These are phyloP conservation scores for Aromia moschata DNA, from an alignment of 2,888 invertebrate species.

Conservation along the genomic window DNA sequence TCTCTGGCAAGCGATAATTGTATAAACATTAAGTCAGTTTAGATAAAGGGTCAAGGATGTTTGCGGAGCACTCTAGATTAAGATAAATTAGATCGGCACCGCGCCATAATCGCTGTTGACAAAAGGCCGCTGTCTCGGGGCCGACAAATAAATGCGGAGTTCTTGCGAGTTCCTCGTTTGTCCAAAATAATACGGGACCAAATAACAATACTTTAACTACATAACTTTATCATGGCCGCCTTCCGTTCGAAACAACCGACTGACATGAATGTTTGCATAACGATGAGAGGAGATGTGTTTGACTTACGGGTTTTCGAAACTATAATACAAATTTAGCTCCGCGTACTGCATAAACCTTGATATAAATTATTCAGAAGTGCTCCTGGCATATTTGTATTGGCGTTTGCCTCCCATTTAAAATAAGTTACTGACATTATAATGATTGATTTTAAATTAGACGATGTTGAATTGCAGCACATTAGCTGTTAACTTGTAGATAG, in stretches of 20 bases:
- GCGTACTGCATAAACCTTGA: conserved; percentile 18
- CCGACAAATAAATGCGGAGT: conserved; percentile 21
- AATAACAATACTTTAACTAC: conserved; percentile 27
- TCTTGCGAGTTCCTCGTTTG: conserved; percentile 17
- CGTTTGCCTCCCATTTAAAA: background rate
- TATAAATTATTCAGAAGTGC: conserved; percentile 24
- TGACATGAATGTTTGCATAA: conserved; percentile 24
- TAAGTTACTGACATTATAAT: background rate
- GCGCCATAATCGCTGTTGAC: conserved; percentile 24
- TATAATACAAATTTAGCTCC: conserved; percentile 26
- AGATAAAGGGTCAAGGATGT: conserved; percentile 43
- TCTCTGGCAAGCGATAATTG: conserved; percentile 8
- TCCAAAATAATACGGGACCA: conserved; percentile 20
- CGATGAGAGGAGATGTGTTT: conserved; percentile 24
- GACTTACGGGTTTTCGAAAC: conserved; percentile 25
- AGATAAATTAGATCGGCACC: conserved; percentile 45
- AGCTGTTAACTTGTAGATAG: background rate
- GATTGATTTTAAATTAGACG: background rate
- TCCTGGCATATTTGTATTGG: conserved; percentile 23
- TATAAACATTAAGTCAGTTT: conserved; percentile 24
- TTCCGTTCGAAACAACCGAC: conserved; percentile 23
- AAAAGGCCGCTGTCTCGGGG: conserved; percentile 19
- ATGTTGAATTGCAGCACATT: conserved; percentile 1
- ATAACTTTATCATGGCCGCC: conserved; percentile 24
- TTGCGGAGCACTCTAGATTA: conserved; percentile 44